Conservation (phyloP, 2,888 invertebrate genomes). For the Erebia palarica region DNA sequence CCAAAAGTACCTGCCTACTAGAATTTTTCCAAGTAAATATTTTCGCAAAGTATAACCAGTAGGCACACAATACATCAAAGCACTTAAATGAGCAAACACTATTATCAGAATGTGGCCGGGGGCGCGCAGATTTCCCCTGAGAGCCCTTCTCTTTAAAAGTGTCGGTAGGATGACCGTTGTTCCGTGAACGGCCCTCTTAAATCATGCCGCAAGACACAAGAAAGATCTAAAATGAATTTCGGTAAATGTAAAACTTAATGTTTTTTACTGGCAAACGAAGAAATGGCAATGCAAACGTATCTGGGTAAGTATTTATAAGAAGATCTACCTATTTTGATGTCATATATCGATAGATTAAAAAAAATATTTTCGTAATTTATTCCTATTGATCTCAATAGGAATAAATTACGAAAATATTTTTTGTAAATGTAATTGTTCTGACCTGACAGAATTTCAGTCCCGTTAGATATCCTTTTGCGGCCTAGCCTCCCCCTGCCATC, state of each 20-base stretch:
- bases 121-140: conserved; percentile 77
- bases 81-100: conserved; percentile 81
- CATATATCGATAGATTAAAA: too few relatives aligned
- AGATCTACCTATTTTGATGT: too few relatives aligned
- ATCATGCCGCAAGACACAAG: conserved; percentile 40
- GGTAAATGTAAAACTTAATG: conserved; percentile 30
- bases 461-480: too few relatives aligned
- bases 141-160: conserved; percentile 74
- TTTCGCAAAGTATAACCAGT: conserved; percentile 47
- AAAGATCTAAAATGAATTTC: conserved; percentile 34
- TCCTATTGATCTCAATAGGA: too few relatives aligned
- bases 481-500: too few relatives aligned
- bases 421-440: too few relatives aligned
- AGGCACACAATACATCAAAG: conserved; percentile 65
- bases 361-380: too few relatives aligned
- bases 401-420: too few relatives aligned
- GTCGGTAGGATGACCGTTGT: conserved; percentile 66
- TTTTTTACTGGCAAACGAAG: neutral
- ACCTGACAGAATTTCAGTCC: too few relatives aligned
- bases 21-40: conserved; percentile 1
- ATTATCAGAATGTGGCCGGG: conserved; percentile 66
- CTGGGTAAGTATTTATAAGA: too few relatives aligned
- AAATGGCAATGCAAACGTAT: too few relatives aligned
- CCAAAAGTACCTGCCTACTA: neutral
- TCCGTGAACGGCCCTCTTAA: conserved; percentile 37